phyloP scores from a whole-genome alignment of 2,113 vertebrate genomes.

The Aegotheles bennettii region DNA sequence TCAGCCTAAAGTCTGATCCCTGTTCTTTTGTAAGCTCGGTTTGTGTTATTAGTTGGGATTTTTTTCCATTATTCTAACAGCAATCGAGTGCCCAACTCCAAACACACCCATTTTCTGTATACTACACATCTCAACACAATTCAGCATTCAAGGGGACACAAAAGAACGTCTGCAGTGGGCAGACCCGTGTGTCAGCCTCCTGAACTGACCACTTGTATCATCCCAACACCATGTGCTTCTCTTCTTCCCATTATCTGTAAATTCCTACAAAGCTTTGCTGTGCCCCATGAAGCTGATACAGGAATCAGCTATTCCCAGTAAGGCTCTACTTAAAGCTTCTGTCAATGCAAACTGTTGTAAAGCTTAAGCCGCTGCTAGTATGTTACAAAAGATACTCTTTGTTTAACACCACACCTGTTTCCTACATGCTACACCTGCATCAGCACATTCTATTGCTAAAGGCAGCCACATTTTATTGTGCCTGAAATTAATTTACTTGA shows the following conservation, averaged over 20 bases:
- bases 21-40: background rate
- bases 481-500: background rate
- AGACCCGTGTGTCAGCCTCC: background rate
- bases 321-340: background rate
- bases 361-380: background rate
- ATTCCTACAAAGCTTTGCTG: background rate
- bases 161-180: fast-evolving
- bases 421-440: background rate
- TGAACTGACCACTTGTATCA: background rate
- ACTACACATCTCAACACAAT: background rate
- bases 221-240: background rate
- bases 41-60: background rate
- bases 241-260: background rate
- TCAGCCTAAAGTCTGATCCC: background rate
- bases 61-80: background rate
- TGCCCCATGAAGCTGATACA: background rate
- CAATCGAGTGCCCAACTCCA: background rate
- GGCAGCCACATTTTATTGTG: background rate
- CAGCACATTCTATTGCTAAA: background rate
- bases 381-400: background rate
- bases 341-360: background rate
- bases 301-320: background rate
- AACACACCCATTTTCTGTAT: background rate
- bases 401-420: background rate
- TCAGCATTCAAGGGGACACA: background rate